Evolutionary conservation across 2,797 vertebrate genomes (phyloP).

Genomic region (Alca torda): DNA sequence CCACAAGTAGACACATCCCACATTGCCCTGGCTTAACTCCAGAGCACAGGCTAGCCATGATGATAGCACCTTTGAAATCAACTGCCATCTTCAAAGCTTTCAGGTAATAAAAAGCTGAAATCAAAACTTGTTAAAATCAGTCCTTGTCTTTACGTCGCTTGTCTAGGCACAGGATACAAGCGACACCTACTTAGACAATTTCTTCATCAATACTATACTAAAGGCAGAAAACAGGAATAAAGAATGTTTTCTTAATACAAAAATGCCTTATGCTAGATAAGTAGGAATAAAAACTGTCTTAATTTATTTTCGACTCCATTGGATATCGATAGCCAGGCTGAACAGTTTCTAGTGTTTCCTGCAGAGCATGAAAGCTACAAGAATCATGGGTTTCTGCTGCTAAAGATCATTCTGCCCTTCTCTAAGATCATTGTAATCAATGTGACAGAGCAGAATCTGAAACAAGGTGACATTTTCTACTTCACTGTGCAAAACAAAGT

Average conservation of each 20-base stretch:
- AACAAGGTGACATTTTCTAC: slow-evolving; percentile 56
- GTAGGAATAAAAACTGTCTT: not conserved
- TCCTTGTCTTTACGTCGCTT: not conserved
- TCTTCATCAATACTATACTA: not conserved
- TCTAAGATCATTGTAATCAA: not conserved
- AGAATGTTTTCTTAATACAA: not conserved
- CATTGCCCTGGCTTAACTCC: not conserved
- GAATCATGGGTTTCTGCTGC: not conserved
- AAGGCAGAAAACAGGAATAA: not conserved
- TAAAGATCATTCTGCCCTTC: slow-evolving; percentile 7
- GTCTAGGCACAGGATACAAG: not conserved
- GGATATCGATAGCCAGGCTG: not conserved
- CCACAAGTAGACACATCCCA: not conserved
- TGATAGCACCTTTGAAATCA: not conserved
- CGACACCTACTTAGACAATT: not conserved
- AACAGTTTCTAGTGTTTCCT: not conserved
- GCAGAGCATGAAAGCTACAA: not conserved
- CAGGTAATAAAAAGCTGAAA: not conserved
- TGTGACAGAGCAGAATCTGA: slow-evolving; percentile 27
- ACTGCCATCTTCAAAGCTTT: not conserved
- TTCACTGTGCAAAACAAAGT: not conserved
- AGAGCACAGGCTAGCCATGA: not conserved
- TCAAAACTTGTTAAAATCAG: not conserved
- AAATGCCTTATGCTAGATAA: not conserved
- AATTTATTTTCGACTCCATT: not conserved